Evolutionary conservation across 2,888 invertebrate species (phyloP), one percentile per base, ranked within the genome.

Genomic region (Melanargia galathea): DNA sequence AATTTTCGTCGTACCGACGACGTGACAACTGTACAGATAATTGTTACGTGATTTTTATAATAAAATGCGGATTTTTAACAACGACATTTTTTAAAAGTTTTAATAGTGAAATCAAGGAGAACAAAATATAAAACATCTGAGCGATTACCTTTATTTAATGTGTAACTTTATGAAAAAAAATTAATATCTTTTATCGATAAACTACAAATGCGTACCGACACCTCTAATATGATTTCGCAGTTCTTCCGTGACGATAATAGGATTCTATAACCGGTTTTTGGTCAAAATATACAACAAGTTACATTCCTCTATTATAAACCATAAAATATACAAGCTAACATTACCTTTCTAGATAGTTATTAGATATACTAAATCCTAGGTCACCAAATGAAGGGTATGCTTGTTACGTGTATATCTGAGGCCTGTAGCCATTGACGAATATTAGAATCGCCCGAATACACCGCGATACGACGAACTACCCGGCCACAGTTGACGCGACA

Each of bases 191-290:
- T 35, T 35, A 48, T 61, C 60, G 60, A 61, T 33, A 35, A n/a
- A 30, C 8, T 30, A 30, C 30, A 30, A 6, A 6, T 0, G 18
- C 6, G 22, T 1, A 10, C 35, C 1, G 11, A 38, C 60, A 60
- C 45, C 52, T 13, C 60, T 61, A 8, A 24, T 22, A 54, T 61
- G 60, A 61, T 46, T 61, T 54, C 60, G 60, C 60, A 61, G 52
- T 61, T 61, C 60, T 54, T 54, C 60, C 54, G 46, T 61, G 60
- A 54, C 60, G 52, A 46, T 46, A 54, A 54, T 61, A 54, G 33
- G 52, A 55, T 56, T 45, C 46, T 46, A 61, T 10, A 11, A 38
- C 38, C 22, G 38, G 38, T 24, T 54, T 54, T 54, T 22, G 22
- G 51, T 51, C 30, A 51, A 51, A 33, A 51, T 30, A 51, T 7